Base-by-base conservation (phyloP, 2,113 vertebrate genomes). In the Tapirus terrestris region DNA sequence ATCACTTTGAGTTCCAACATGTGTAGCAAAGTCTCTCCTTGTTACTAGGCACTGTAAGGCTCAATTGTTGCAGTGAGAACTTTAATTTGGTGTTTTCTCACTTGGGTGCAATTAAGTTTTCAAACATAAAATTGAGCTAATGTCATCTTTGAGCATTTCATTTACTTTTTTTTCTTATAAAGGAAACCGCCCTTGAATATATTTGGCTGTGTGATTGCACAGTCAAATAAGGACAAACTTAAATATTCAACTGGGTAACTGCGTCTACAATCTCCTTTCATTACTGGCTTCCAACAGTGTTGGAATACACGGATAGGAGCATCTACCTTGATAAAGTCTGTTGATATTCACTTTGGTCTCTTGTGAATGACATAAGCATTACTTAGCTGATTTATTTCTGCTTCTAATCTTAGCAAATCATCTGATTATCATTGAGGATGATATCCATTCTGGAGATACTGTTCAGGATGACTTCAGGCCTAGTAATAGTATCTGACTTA, bases 41-140 rank as follows among this genome's bases (percentile, higher is more conserved):
- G 58, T 96, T 87, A 79, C 76, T 33, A 70, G 87, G 53, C 63
- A 14, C 80, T 13, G 29, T 20, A 13, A 86, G 51, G n/a, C 76
- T 96, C 92, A 25, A 48, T 39, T 84, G 68, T 89, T 79, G 43
- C 73, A 39, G 81, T 51, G 61, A 93, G 77, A 95, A 94, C 86
- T 96, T 92, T 65, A 97, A 95, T 97, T 91, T 79, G 90, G 68
- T 89, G 70, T 97, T 93, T 97, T 97, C 96, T 96, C 89, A 90
- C 91, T 90, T 97, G 91, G 79, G 96, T 96, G 76, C 93, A 96
- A 91, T 97, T 92, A 95, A 87, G 85, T 97, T 97, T 97, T 95
- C 97, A 97, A 94, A 96, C 88, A 92, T 79, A 84, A 96, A 96
- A 92, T 92, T 85, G 95, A 97, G 95, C 96, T 96, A 81, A 98